A percentile compares a stretch with the other conserved stretches of the same genome.
Conservation (phyloP, 2,888 invertebrate genomes). For the Odontomyia ornata region DNA sequence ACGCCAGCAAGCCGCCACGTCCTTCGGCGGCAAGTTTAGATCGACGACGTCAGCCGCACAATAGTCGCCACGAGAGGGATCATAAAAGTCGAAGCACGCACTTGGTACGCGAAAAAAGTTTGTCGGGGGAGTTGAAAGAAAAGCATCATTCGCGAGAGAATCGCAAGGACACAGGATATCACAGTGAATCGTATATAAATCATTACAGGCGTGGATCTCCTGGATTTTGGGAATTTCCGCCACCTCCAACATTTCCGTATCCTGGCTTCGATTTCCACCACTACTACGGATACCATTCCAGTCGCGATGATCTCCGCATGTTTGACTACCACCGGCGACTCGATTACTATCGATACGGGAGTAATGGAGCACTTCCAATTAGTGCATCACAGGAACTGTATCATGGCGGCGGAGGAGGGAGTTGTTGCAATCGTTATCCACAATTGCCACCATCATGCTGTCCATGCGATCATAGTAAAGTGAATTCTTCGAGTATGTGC, state of each 20-base stretch:
- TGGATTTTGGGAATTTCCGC: constrained; percentile 52
- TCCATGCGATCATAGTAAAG: constrained; percentile 48
- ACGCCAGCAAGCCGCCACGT: constrained; percentile 55
- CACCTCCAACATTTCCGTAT: constrained; percentile 50
- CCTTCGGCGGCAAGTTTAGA: constrained; percentile 66
- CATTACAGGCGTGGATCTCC: constrained; percentile 49
- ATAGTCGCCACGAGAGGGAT: constrained; percentile 70
- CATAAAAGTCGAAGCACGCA: constrained; percentile 72
- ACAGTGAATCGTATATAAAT: constrained; percentile 44
- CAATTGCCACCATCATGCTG: constrained; percentile 45
- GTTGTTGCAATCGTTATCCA: constrained; percentile 49
- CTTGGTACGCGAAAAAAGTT: constrained; percentile 67
- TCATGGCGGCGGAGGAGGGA: constrained; percentile 44
- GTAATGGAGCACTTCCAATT: constrained; percentile 59
- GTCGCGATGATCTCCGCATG: constrained; percentile 52
- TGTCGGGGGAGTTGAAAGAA: constrained; percentile 54
- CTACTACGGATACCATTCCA: constrained; percentile 50
- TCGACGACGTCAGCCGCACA: constrained; percentile 66
- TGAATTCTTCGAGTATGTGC: constrained; percentile 38
- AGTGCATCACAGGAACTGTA: constrained; percentile 48
- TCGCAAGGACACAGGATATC: constrained; percentile 39
- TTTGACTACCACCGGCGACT: constrained; percentile 64
- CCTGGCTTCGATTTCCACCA: constrained; percentile 48
- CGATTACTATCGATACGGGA: constrained; percentile 65
- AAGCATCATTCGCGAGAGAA: constrained; percentile 32